These are phyloP conservation scores for Anas bernieri DNA, from an alignment of 2,797 vertebrate species.

Conservation along the genomic window DNA sequence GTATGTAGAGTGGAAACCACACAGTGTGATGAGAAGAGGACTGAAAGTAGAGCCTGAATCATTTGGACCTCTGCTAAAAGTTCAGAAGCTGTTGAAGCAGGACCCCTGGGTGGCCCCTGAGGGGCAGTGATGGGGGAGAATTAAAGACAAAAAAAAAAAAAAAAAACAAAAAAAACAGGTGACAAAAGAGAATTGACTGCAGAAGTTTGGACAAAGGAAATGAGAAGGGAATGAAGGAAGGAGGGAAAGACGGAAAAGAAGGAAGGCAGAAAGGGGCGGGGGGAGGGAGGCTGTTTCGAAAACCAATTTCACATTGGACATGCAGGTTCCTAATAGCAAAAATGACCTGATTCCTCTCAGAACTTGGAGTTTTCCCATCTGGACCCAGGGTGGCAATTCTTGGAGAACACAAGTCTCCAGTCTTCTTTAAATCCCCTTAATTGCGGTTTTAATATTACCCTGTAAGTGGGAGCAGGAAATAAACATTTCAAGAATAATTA, in stretches of 20 bases:
- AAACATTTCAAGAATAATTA: constrained; percentile 50
- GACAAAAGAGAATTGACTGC: background rate
- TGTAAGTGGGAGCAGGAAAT: constrained; percentile 1
- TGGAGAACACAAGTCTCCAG: background rate
- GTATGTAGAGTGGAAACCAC: background rate
- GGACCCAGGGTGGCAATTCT: background rate
- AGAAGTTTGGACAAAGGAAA: background rate
- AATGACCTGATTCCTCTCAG: background rate
- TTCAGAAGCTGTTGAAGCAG: background rate
- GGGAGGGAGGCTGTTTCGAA: background rate
- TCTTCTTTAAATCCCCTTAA: constrained; percentile 30
- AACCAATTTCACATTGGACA: background rate
- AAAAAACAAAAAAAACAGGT: background rate
- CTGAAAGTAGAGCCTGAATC: background rate
- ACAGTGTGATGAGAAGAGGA: background rate
- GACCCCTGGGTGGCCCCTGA: background rate
- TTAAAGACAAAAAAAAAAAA: background rate
- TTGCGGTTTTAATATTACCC: constrained; percentile 27
- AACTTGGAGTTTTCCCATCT: background rate
- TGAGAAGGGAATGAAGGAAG: background rate
- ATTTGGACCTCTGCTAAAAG: background rate
- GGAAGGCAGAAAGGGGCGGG: background rate
- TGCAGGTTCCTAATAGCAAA: background rate
- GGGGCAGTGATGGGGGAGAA: background rate
- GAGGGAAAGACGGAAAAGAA: too few species aligned